These are phyloP conservation scores for Cnemophilus loriae DNA, from an alignment of 2,113 vertebrate species.

Conservation along the genomic window DNA sequence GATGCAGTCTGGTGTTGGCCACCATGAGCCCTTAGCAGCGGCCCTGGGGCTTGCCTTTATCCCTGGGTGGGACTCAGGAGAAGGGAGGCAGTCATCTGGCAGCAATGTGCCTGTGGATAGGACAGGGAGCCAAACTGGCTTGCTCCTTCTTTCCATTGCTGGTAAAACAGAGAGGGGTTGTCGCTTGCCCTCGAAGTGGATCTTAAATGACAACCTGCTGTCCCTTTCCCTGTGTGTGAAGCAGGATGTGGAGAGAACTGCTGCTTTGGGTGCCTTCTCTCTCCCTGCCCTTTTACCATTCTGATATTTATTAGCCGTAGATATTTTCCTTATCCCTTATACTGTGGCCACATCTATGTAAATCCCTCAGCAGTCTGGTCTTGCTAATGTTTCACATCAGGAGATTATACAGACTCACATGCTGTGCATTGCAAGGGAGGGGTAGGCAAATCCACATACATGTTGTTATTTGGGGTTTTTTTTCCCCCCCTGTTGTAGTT, in stretches of 20 bases:
- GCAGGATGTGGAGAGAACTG: not conserved
- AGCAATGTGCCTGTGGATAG: not conserved
- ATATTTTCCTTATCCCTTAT: not conserved
- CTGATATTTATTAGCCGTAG: not conserved
- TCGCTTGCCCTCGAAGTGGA: not conserved
- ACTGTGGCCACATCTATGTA: not conserved
- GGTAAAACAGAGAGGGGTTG: not conserved
- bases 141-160: fast-evolving
- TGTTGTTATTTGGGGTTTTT: not conserved
- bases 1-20: fast-evolving
- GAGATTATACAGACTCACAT: not conserved
- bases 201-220: not conserved
- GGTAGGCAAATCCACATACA: fast-evolving
- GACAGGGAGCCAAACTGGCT: not conserved
- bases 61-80: not conserved
- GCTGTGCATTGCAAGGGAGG: not conserved
- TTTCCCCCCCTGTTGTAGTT: not conserved
- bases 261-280: not conserved
- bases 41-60: not conserved
- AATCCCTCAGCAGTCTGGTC: not conserved
- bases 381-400: not conserved
- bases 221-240: not conserved
- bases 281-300: not conserved
- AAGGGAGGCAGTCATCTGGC: not conserved
- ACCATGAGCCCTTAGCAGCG: not conserved